phyloP scores from a whole-genome alignment of 2,888 invertebrate genomes.

The Sarcophaga subvicina region DNA sequence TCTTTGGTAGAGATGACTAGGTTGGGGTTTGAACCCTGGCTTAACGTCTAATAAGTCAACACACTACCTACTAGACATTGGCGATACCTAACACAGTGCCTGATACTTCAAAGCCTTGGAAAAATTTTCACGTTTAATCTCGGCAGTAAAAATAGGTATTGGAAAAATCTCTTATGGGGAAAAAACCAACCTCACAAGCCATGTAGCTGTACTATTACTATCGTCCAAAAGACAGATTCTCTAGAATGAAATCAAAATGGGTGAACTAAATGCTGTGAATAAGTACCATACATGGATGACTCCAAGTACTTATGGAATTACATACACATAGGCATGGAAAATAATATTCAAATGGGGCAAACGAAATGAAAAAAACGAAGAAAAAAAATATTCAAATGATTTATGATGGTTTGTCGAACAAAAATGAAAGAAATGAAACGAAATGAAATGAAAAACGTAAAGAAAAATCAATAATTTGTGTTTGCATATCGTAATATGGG shows the following conservation, averaged over 20 bases:
- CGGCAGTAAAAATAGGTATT: too few relatives aligned
- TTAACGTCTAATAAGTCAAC: too few relatives aligned
- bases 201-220: neutral
- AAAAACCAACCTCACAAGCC: too few relatives aligned
- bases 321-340: constrained; percentile 7
- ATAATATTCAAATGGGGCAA: constrained; percentile 16
- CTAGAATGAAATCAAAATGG: constrained; percentile 8
- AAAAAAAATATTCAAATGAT: constrained; percentile 40
- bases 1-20: too few relatives aligned
- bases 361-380: too few relatives aligned
- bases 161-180: too few relatives aligned
- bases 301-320: constrained; percentile 9
- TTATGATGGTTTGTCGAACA: constrained; percentile 15
- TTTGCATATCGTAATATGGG: neutral
- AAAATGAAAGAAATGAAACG: neutral
- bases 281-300: neutral
- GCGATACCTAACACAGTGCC: too few relatives aligned
- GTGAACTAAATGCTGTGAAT: constrained; percentile 13
- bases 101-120: too few relatives aligned
- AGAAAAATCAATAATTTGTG: constrained; percentile 18
- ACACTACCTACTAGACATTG: too few relatives aligned
- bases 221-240: neutral
- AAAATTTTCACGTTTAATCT: too few relatives aligned
- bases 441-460: constrained; percentile 5
- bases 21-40: too few relatives aligned